Evolutionary conservation across 2,888 invertebrate genomes (phyloP).

Genomic region (Thumatha senex): DNA sequence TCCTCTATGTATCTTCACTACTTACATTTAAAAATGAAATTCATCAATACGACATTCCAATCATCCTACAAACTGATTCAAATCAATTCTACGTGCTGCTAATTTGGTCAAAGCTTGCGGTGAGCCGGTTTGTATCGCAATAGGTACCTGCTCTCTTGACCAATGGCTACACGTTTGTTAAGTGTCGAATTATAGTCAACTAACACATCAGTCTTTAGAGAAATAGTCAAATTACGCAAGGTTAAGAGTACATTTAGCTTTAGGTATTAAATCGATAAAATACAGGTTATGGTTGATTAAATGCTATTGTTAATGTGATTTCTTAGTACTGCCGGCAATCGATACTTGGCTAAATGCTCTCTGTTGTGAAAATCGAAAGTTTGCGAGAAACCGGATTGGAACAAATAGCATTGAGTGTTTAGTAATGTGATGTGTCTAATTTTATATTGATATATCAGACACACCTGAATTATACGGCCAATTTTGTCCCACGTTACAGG

Average conservation of each 20-base stretch:
- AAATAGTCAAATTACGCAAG: slow-evolving; percentile 22
- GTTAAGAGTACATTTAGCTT: slow-evolving; percentile 21
- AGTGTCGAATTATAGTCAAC: slow-evolving; percentile 14
- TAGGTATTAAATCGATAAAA: not conserved
- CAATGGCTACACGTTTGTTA: slow-evolving; percentile 21
- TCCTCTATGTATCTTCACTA: no score
- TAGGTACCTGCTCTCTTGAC: slow-evolving; percentile 13
- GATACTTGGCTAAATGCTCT: no score
- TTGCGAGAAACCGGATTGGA: not conserved
- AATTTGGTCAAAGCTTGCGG: slow-evolving; percentile 21
- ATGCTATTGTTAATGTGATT: not conserved
- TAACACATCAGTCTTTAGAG: slow-evolving; percentile 28
- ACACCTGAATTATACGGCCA: no score
- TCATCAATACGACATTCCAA: slow-evolving; percentile 13
- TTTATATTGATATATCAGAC: no score
- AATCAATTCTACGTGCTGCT: slow-evolving; percentile 16
- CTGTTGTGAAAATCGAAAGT: not conserved
- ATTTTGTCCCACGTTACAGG: no score
- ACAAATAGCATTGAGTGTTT: no score
- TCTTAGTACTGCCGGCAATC: not conserved
- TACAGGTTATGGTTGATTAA: not conserved
- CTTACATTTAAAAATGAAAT: not conserved
- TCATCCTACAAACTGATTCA: slow-evolving; percentile 21
- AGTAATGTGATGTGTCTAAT: no score
- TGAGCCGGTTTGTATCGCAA: slow-evolving; percentile 26